These are phyloP conservation scores for Isichthys henryi DNA, from an alignment of 2,113 vertebrate species.

Conservation along the genomic window DNA sequence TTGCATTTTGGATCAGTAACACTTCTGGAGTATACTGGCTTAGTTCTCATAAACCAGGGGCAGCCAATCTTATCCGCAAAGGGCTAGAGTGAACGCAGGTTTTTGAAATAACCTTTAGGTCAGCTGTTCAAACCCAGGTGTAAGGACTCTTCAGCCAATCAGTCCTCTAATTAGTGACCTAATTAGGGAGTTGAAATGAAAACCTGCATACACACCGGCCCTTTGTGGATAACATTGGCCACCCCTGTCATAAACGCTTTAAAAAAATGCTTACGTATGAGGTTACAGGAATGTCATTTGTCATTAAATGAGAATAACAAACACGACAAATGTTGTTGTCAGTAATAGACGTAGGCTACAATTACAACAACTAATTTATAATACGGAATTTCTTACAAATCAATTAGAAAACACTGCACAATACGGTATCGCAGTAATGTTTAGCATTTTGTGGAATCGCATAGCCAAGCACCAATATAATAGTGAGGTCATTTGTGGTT, in stretches of 20 bases:
- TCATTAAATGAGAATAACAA: neutral
- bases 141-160: too few species aligned
- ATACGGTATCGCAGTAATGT: neutral
- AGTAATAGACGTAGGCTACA: neutral
- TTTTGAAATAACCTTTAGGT: too few species aligned
- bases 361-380: neutral
- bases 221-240: too few species aligned
- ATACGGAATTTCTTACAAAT: neutral
- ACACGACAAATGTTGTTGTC: neutral
- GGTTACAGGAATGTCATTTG: neutral
- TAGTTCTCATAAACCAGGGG: neutral
- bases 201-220: too few species aligned
- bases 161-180: too few species aligned
- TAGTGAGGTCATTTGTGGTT: conserved; percentile 21
- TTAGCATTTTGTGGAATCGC: neutral
- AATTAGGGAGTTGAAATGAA: too few species aligned
- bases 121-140: too few species aligned
- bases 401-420: neutral
- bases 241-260: neutral
- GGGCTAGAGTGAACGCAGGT: too few species aligned
- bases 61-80: too few species aligned
- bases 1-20: neutral
- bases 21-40: neutral
- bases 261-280: neutral
- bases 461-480: neutral